phyloP scores from a whole-genome alignment of 92 coral and sea anemone genomes.

The Ricordea florida region DNA sequence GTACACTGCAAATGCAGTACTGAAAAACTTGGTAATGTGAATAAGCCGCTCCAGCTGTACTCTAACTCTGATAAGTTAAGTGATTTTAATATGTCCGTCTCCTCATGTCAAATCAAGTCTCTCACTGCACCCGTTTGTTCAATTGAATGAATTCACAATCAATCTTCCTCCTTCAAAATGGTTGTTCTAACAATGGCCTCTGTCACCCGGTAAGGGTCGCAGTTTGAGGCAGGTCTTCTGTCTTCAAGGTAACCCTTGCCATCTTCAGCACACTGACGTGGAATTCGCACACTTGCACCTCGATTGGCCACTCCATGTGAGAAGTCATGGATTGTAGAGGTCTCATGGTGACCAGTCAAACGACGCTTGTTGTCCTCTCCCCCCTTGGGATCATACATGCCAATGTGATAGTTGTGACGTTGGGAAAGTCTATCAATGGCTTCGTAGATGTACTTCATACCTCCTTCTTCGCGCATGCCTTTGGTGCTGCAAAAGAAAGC shows the following conservation, averaged over 20 bases:
- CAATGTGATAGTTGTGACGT: constrained; percentile 89
- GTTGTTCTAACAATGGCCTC: constrained; percentile 93
- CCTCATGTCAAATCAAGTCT: no score
- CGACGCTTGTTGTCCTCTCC: constrained; percentile 94
- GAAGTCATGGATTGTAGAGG: constrained; percentile 81
- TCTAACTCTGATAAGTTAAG: no score
- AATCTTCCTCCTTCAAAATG: constrained; percentile 8
- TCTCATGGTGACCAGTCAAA: constrained; percentile 89
- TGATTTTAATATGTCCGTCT: no score
- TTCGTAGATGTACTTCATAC: constrained; percentile 81
- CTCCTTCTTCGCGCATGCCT: constrained; percentile 92
- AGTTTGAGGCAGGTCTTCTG: constrained; percentile 96
- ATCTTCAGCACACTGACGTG: constrained; percentile 96
- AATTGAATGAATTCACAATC: no score
- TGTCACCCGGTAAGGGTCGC: constrained; percentile 95
- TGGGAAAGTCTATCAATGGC: constrained; percentile 84
- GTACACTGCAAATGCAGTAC: no score
- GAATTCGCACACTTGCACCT: constrained; percentile 94
- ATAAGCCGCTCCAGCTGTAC: no score
- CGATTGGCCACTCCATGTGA: constrained; percentile 96
- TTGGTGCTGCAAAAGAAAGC: constrained; percentile 62
- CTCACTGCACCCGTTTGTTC: no score
- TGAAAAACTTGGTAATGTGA: no score
- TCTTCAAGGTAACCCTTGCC: constrained; percentile 96
- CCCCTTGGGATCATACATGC: constrained; percentile 92